Evolutionary conservation across 2,797 vertebrate genomes (phyloP).

Genomic region (Aplochiton taeniatus): DNA sequence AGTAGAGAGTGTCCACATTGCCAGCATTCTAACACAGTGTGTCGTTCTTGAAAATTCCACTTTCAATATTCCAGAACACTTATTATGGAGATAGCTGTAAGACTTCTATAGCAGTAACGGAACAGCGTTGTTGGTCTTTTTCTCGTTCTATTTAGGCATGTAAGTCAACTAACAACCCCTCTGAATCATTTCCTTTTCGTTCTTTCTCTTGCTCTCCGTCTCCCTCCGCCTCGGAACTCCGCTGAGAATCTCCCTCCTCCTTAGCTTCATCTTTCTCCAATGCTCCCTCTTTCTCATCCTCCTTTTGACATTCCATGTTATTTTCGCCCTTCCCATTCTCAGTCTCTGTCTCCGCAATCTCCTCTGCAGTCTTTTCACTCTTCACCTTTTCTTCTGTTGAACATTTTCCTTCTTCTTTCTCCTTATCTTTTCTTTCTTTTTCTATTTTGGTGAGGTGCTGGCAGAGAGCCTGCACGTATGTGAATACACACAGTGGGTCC

Average conservation of each 20-base stretch:
- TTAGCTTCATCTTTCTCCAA: conserved; percentile 29
- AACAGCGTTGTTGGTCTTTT: conserved; percentile 6
- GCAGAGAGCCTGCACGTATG: conserved; percentile 95
- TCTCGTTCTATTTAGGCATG: conserved; percentile 41
- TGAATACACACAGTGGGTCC: conserved; percentile 96
- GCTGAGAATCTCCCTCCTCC: conserved; percentile 2
- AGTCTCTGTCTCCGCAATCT: conserved; percentile 5
- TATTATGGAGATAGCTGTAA: no score
- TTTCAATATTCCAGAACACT: no score
- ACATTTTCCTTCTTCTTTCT: conserved; percentile 49
- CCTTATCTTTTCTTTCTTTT: conserved; percentile 84
- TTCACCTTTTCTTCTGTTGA: conserved; percentile 32
- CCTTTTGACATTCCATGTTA: not conserved
- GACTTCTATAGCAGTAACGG: no score
- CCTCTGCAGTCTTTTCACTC: conserved; percentile 11
- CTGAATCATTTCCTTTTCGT: conserved; percentile 2
- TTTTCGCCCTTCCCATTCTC: not conserved
- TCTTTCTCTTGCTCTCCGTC: conserved; percentile 13
- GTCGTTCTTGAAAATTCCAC: not conserved
- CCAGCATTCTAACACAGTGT: conserved; percentile 7
- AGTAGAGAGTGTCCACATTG: conserved; percentile 12
- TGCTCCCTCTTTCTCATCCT: conserved; percentile 27
- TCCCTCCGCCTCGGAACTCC: conserved; percentile 37
- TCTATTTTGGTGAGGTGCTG: conserved; percentile 95
- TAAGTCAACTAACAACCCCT: conserved; percentile 14